Evolutionary conservation across 2,113 vertebrate genomes (phyloP).

Genomic region (Caracal caracal): DNA sequence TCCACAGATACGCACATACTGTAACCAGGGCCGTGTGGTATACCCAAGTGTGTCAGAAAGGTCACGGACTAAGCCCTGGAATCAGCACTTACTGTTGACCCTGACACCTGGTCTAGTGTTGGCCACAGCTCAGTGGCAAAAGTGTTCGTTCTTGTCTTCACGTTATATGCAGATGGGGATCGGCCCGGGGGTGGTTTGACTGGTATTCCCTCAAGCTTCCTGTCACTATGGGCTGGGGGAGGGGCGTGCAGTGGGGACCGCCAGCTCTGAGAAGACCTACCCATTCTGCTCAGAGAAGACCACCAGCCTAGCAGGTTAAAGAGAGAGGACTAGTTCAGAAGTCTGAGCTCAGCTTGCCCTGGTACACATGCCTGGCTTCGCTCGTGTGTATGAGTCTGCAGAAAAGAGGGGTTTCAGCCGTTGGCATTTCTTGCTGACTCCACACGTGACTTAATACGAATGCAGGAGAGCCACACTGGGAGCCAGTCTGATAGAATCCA

Average conservation of each 20-base stretch:
- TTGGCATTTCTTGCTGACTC: neutral
- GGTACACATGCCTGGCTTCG: neutral
- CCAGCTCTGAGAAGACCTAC: neutral
- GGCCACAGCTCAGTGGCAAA: accelerated
- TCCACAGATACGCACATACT: neutral
- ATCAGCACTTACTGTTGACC: neutral
- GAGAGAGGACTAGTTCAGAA: neutral
- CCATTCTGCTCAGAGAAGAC: neutral
- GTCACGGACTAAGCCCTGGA: neutral
- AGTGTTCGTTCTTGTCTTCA: neutral
- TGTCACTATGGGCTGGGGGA: accelerated
- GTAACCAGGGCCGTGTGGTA: no score
- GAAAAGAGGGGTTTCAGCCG: neutral
- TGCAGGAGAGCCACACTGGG: neutral
- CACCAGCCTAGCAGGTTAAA: neutral
- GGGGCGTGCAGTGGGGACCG: no score
- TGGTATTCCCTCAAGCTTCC: neutral
- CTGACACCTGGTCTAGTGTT: neutral
- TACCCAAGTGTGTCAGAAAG: neutral
- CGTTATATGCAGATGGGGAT: accelerated
- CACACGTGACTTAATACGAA: accelerated
- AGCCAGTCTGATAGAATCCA: neutral
- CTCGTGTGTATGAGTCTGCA: accelerated
- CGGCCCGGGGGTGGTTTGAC: accelerated
- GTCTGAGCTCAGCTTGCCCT: neutral